These are phyloP conservation scores for Piprites chloris DNA, from an alignment of 2,113 vertebrate species.

Conservation along the genomic window DNA sequence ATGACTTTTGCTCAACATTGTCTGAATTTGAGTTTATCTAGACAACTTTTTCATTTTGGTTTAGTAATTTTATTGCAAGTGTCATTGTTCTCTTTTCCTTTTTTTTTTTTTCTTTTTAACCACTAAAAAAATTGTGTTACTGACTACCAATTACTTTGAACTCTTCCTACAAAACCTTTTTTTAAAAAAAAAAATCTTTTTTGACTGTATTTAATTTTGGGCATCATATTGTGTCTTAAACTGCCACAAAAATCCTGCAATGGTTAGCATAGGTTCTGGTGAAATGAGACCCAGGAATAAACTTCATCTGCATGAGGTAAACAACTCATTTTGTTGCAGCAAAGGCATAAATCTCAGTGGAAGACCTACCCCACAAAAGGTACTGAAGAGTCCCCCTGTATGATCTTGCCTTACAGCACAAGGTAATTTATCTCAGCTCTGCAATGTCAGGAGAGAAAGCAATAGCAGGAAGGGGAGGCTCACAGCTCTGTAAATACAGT, in stretches of 20 bases:
- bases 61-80: neutral
- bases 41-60: neutral
- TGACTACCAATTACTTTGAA: neutral
- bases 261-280: neutral
- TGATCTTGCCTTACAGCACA: neutral
- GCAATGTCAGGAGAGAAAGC: neutral
- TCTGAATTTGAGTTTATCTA: neutral
- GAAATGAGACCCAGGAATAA: neutral
- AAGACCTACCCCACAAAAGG: neutral
- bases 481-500: neutral
- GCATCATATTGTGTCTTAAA: neutral
- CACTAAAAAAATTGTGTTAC: neutral
- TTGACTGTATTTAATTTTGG: neutral
- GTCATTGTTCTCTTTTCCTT: neutral
- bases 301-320: neutral
- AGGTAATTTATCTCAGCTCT: neutral
- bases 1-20: neutral
- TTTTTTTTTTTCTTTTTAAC: too few species aligned
- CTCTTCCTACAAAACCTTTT: neutral
- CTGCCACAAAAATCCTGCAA: neutral
- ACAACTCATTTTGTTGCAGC: neutral
- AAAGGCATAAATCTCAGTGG: neutral
- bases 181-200: too few species aligned
- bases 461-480: neutral
- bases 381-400: neutral